Evolutionary conservation across 2,113 vertebrate species (phyloP).

Genomic region (Atractosteus spatula): DNA sequence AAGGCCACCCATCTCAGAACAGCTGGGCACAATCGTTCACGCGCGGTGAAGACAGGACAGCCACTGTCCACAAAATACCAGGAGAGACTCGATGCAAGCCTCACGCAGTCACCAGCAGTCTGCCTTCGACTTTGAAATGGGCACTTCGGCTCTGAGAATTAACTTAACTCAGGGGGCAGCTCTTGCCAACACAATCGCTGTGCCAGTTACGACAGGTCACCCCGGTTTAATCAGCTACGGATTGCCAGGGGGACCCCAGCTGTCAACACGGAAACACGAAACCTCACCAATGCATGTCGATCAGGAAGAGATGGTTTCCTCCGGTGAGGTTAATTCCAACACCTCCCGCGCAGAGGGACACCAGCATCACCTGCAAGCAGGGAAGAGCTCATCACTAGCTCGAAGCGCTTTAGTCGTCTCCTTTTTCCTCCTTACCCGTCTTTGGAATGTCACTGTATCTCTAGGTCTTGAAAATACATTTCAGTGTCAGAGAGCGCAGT

Average conservation of each 20-base stretch:
- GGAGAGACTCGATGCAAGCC: background rate
- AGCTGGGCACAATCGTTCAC: too few species aligned
- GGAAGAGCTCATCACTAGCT: background rate
- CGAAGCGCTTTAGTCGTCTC: background rate
- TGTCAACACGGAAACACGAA: background rate
- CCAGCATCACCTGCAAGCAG: slow-evolving; percentile 80
- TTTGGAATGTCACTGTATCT: too few species aligned
- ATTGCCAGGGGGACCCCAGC: too few species aligned
- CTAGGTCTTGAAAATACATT: too few species aligned
- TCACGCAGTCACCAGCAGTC: background rate
- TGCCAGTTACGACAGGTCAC: background rate
- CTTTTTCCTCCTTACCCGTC: background rate
- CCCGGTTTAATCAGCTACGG: too few species aligned
- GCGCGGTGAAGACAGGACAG: too few species aligned
- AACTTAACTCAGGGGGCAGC: background rate
- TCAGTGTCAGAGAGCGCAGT: too few species aligned
- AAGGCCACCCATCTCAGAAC: too few species aligned
- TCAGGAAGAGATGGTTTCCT: slow-evolving; percentile 93
- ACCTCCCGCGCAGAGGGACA: slow-evolving; percentile 90
- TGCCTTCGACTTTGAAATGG: background rate
- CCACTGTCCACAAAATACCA: too few species aligned
- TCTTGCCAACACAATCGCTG: slow-evolving; percentile 15
- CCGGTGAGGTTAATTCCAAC: slow-evolving; percentile 89
- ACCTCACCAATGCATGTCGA: slow-evolving; percentile 96
- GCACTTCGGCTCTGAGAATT: background rate